Evolutionary conservation across 1,140 invertebrate species (phyloP).

Genomic region (Saccostrea echinata): DNA sequence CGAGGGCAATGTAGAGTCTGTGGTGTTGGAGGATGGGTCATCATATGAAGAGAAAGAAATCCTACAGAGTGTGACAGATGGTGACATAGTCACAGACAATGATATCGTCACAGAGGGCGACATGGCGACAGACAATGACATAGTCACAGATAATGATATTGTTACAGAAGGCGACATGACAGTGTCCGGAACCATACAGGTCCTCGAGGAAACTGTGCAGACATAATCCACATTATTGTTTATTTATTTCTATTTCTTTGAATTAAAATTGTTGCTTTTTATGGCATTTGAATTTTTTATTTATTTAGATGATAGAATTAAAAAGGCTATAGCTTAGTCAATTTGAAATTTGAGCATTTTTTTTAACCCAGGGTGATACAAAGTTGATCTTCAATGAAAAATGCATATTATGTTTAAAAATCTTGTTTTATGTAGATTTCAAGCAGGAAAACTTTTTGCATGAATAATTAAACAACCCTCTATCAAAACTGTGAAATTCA

Average conservation of each 20-base stretch:
- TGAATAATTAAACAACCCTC: too few species aligned
- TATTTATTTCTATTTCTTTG: neutral
- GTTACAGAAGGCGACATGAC: neutral
- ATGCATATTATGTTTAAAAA: too few species aligned
- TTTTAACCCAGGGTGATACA: too few species aligned
- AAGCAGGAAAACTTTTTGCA: too few species aligned
- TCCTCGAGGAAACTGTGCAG: neutral
- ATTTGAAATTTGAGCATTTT: too few species aligned
- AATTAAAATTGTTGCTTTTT: conserved; percentile 1
- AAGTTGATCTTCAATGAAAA: too few species aligned
- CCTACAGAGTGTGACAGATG: neutral
- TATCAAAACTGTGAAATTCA: too few species aligned
- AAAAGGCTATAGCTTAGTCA: too few species aligned
- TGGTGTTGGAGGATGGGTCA: neutral
- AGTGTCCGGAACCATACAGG: neutral
- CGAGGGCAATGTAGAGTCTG: neutral
- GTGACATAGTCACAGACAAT: neutral
- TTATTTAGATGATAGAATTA: neutral
- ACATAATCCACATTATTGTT: conserved; percentile 1
- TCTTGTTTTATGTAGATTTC: too few species aligned
- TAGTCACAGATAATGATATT: neutral
- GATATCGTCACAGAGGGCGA: neutral
- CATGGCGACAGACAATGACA: neutral
- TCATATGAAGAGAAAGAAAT: conserved; percentile 4
- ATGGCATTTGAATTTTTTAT: neutral